phyloP scores from a whole-genome alignment of 1,140 invertebrate genomes.

The Acromyrmex echinatior region DNA sequence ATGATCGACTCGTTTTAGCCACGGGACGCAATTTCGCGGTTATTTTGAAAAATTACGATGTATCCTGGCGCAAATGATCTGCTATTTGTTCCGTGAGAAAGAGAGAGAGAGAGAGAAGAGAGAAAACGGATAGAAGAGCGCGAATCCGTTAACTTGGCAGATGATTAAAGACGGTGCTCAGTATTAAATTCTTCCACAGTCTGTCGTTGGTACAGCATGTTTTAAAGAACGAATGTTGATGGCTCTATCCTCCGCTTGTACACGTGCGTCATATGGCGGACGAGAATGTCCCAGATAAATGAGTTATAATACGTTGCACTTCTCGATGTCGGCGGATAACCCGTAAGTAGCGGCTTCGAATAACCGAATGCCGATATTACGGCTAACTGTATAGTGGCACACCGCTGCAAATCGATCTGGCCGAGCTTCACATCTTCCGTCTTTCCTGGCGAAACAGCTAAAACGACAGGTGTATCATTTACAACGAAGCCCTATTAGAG shows the following conservation, averaged over 20 bases:
- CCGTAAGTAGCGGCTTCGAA: conserved; percentile 65
- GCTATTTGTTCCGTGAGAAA: background rate
- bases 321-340: conserved; percentile 56
- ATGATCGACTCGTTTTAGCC: conserved; percentile 13
- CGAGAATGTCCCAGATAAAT: conserved; percentile 76
- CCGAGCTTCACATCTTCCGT: conserved; percentile 56
- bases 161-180: conserved; percentile 64
- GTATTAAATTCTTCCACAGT: conserved; percentile 7
- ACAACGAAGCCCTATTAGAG: conserved; percentile 40
- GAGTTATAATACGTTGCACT: conserved; percentile 59
- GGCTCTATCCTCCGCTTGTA: conserved; percentile 19
- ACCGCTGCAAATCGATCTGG: conserved; percentile 67
- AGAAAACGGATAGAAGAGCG: background rate
- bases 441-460: conserved; percentile 21
- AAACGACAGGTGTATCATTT: conserved; percentile 52
- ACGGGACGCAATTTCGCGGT: conserved; percentile 37
- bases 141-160: conserved; percentile 50
- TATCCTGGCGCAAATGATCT: background rate
- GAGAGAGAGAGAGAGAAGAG: background rate
- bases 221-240: conserved; percentile 27
- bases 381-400: conserved; percentile 70
- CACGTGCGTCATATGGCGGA: conserved; percentile 66
- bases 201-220: conserved; percentile 9
- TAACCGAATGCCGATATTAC: conserved; percentile 73
- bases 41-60: conserved; percentile 20